phyloP scores from a whole-genome alignment of 2,888 invertebrate species.

The Andrena dorsata region DNA sequence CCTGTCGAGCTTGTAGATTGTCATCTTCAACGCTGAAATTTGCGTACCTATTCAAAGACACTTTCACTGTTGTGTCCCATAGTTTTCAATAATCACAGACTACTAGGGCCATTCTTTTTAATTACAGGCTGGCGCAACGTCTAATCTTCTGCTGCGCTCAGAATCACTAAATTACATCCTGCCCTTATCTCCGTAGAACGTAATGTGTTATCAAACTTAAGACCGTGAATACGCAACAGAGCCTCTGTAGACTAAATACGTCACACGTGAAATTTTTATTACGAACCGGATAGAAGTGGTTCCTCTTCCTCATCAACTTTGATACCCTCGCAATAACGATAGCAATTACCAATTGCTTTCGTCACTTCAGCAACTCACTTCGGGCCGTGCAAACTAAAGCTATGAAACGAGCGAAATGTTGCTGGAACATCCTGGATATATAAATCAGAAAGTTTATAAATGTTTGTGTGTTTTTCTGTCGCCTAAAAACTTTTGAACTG shows the following conservation, averaged over 20 bases:
- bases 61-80: slow-evolving; percentile 40
- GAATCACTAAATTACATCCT: slow-evolving; percentile 20
- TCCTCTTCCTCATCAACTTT: not conserved
- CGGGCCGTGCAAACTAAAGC: no score
- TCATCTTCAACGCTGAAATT: not conserved
- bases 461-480: no score
- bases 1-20: not conserved
- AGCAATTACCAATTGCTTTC: no score
- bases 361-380: no score
- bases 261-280: not conserved
- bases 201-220: not conserved
- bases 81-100: slow-evolving; percentile 11
- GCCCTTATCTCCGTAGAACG: not conserved
- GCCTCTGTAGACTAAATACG: not conserved
- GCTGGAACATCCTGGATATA: no score
- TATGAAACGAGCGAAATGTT: no score
- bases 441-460: no score
- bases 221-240: not conserved
- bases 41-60: slow-evolving; percentile 5
- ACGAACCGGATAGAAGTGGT: not conserved
- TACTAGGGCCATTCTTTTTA: slow-evolving; percentile 10
- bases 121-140: not conserved
- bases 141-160: not conserved
- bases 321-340: not conserved
- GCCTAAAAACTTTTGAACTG: no score